These are phyloP conservation scores for Thinocorus orbignyianus DNA, from an alignment of 2,113 vertebrate species.

Conservation along the genomic window DNA sequence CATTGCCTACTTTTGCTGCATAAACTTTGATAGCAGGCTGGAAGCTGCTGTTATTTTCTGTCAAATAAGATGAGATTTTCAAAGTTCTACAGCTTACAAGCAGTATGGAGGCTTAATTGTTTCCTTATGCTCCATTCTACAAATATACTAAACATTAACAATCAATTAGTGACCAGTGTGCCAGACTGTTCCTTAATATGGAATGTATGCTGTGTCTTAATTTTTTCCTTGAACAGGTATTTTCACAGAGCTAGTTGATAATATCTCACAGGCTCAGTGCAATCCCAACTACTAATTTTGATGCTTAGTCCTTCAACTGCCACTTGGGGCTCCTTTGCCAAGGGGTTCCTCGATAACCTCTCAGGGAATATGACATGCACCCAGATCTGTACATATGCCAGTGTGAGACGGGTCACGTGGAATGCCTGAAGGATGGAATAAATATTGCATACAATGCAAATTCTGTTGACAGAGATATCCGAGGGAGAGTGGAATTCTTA, in stretches of 20 bases:
- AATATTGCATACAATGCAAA: not conserved
- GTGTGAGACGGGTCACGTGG: not conserved
- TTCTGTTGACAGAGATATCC: not conserved
- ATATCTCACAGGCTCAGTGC: not conserved
- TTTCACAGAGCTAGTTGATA: not conserved
- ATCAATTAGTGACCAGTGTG: not conserved
- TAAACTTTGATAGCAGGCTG: not conserved
- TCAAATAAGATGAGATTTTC: not conserved
- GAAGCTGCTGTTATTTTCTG: not conserved
- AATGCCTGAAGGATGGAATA: constrained; percentile 6
- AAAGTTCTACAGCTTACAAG: not conserved
- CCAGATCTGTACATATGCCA: not conserved
- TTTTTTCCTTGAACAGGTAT: constrained; percentile 14
- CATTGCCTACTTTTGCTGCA: not conserved
- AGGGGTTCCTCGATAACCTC: not conserved
- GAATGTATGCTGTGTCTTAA: not conserved
- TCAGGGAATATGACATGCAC: not conserved
- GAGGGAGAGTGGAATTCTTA: not conserved
- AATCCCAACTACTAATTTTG: not conserved
- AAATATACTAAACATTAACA: not conserved
- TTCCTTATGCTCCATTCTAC: constrained; percentile 26
- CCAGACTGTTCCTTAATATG: not conserved
- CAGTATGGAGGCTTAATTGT: not conserved
- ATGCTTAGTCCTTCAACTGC: not conserved
- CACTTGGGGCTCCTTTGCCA: not conserved